These are phyloP conservation scores for Taurulus bubalis DNA, from an alignment of 2,113 vertebrate species.

Conservation along the genomic window DNA sequence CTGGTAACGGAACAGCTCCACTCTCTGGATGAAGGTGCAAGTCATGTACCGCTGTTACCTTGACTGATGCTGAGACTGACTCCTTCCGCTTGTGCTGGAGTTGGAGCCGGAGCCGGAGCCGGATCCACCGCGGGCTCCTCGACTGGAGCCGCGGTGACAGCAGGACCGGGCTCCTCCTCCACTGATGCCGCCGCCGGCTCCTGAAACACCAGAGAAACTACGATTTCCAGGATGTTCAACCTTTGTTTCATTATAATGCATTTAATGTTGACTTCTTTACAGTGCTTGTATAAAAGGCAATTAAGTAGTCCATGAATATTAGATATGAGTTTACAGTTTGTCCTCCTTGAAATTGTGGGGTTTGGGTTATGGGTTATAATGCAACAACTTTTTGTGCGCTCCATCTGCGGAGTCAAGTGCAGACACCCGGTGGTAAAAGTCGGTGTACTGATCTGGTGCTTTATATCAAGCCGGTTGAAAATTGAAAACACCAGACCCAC, in stretches of 20 bases:
- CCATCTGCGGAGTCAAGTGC: too few relatives aligned
- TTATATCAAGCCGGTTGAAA: too few relatives aligned
- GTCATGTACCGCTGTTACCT: constrained; percentile 78
- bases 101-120: background rate
- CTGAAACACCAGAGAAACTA: constrained; percentile 45
- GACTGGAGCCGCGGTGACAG: constrained; percentile 34
- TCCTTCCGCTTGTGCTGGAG: constrained; percentile 64
- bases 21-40: background rate
- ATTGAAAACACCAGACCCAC: too few relatives aligned
- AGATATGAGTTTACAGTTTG: too few relatives aligned
- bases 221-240: background rate
- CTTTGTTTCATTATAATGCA: background rate
- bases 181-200: constrained; percentile 54
- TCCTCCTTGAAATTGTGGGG: too few relatives aligned
- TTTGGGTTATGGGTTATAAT: too few relatives aligned
- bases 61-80: constrained; percentile 88
- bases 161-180: constrained; percentile 50
- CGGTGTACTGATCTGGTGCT: too few relatives aligned
- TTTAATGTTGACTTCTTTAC: background rate
- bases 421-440: too few relatives aligned
- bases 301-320: background rate
- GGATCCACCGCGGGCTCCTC: constrained; percentile 24
- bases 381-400: background rate
- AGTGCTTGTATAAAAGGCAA: background rate
- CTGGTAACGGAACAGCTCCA: background rate